phyloP scores from a whole-genome alignment of 2,113 vertebrate species.

The Chlamydotis undulata region DNA sequence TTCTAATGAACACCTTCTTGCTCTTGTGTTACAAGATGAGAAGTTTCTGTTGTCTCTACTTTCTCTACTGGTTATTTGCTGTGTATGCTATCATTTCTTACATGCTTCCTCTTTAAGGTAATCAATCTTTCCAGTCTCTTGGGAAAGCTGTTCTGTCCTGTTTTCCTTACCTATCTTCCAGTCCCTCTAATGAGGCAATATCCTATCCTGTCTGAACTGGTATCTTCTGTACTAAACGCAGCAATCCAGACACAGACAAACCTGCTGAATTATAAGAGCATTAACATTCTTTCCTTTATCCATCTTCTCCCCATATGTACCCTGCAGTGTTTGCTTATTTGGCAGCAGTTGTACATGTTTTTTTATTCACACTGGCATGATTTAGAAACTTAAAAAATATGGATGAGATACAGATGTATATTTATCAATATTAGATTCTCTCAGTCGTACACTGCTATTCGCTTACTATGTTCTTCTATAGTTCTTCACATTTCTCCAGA shows the following conservation, averaged over 20 bases:
- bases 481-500: background rate
- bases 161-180: background rate
- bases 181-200: background rate
- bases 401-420: background rate
- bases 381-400: background rate
- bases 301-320: rapidly evolving
- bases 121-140: background rate
- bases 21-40: background rate
- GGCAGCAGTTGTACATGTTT: background rate
- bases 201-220: background rate
- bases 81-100: background rate
- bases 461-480: background rate
- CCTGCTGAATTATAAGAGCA: background rate
- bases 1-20: background rate
- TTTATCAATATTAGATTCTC: background rate
- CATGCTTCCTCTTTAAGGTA: background rate
- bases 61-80: background rate
- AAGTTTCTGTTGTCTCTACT: background rate
- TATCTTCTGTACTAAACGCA: background rate
- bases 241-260: background rate
- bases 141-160: background rate
- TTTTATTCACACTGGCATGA: background rate
- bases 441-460: background rate
- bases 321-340: background rate
- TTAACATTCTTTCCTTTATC: background rate